phyloP scores from a whole-genome alignment of 2,113 vertebrate species.

The Ursus arctos region DNA sequence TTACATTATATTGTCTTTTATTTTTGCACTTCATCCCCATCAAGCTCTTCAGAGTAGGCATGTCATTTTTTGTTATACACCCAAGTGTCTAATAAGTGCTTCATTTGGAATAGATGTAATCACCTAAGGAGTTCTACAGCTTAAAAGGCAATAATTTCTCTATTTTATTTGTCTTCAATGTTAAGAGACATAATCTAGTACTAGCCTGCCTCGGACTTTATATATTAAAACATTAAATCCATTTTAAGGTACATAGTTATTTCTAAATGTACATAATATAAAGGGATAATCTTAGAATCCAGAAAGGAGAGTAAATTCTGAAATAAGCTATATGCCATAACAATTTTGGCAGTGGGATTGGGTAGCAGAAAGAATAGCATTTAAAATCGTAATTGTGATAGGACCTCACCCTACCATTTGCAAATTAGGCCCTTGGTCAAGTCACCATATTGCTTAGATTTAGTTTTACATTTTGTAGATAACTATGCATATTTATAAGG shows the following conservation, averaged over 20 bases:
- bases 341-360: background rate
- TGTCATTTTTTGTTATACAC: background rate
- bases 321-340: background rate
- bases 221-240: background rate
- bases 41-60: accelerated
- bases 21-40: background rate
- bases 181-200: background rate
- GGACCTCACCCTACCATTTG: background rate
- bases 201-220: background rate
- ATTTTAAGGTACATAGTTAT: background rate
- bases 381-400: background rate
- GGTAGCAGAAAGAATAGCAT: background rate
- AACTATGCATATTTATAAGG: background rate
- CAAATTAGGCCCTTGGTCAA: background rate
- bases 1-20: background rate
- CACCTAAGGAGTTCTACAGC: background rate
- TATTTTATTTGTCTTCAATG: background rate
- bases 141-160: background rate
- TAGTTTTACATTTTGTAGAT: background rate
- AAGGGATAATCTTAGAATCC: background rate
- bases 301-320: background rate
- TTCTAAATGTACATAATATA: background rate
- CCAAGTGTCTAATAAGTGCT: background rate
- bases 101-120: background rate
- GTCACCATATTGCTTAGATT: background rate